Evolutionary conservation across 1,140 invertebrate genomes (phyloP), one percentile per base, ranked within the genome.

Genomic region (Penaeus indicus): DNA sequence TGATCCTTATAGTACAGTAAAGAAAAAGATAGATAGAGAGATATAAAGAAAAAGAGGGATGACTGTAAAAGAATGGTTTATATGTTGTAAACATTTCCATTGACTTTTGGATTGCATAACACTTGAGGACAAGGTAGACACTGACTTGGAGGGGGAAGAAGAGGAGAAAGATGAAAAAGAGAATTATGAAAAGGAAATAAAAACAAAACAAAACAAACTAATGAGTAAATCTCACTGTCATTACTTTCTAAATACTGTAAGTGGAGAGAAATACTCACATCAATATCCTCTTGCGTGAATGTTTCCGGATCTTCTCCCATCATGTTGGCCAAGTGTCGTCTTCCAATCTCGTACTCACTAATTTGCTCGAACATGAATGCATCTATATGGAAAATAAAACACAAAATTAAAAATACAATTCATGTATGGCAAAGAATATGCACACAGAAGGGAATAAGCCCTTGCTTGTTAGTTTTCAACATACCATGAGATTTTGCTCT

Each of bases 261-360:
- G 27, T 27, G 18, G 8, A 25, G 61, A 16, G 62, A 27, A 64
- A 54, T 27, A 90, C 92, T 94, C 94, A 97, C 97, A 94, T 99
- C 95, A 22, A 99, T 94, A 92, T 99, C 96, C 90, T 95, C 94
- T 93, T 99, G 96, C 0, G 96, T 96, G 92, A 99, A 97, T 18
- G 94, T 95, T 90, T 97, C 96, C 1, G 96, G 95, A 94, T 99
- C 96, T 93, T 96, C 95, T 4, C 98, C 98, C 98, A 99, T 99
- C 95, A 99, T 99, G 93, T 99, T 99, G 10, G 98, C 98, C 84
- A 99, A 94, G 94, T 99, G 97, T 42, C 97, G 94, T 93, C 97
- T 97, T 19, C 99, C 98, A 92, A 98, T 95, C 92, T 97, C 95
- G 93, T 96, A 99, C 91, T 98, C 96, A 85, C 95, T 92, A 78